Percentiles rank a stretch among this genome's conserved stretches.
Evolutionary conservation across 2,113 vertebrate species (phyloP).

Genomic region (Budorcas taxicolor): DNA sequence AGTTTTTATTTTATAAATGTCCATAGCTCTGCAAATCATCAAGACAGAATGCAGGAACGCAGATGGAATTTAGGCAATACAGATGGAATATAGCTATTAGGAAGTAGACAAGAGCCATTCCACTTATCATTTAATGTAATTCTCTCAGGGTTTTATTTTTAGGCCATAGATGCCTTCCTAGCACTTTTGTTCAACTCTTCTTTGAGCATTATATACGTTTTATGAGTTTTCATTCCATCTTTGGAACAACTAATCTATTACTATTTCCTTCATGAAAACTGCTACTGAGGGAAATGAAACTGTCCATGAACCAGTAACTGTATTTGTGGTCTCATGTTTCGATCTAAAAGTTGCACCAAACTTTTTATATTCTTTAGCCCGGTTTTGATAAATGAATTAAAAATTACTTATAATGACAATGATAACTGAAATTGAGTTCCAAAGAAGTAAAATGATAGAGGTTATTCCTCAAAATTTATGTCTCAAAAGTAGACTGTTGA

Average conservation of each 20-base stretch:
- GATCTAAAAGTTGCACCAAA: background rate
- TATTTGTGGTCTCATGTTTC: background rate
- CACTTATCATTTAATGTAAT: background rate
- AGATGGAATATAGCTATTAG: background rate
- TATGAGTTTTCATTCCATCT: background rate
- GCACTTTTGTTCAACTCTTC: background rate
- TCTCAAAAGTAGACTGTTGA: background rate
- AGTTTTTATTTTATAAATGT: background rate
- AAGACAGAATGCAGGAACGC: background rate
- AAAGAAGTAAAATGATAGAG: background rate
- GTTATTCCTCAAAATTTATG: background rate
- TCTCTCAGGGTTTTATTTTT: constrained; percentile 16
- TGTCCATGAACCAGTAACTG: background rate
- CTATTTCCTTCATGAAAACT: constrained; percentile 31
- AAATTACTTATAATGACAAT: background rate
- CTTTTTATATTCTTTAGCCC: background rate
- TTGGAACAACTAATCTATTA: background rate
- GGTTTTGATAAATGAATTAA: background rate
- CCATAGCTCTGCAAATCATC: background rate
- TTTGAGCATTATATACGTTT: constrained; percentile 1
- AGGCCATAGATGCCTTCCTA: background rate
- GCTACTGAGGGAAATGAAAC: background rate
- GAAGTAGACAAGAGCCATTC: background rate
- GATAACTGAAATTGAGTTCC: background rate
- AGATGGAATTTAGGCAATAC: background rate